Evolutionary conservation across 1,140 invertebrate species (phyloP).

Genomic region (Sycophaga agraensis): DNA sequence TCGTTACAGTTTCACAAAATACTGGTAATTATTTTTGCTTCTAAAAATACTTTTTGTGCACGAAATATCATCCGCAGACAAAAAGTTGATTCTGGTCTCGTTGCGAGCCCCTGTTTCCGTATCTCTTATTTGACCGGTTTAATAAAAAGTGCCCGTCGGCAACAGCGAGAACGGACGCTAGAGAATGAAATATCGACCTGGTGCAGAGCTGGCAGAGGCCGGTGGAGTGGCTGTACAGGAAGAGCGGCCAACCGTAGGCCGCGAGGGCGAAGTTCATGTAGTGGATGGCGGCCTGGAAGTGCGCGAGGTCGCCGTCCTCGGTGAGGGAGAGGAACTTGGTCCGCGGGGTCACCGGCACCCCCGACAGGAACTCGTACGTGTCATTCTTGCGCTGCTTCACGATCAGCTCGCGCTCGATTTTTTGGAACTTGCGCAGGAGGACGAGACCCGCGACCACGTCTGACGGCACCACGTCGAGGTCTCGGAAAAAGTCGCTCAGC

Average conservation of each 20-base stretch:
- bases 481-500: constrained; percentile 86
- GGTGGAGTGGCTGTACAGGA: constrained; percentile 73
- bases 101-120: no score
- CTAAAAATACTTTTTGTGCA: no score
- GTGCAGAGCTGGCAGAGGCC: constrained; percentile 75
- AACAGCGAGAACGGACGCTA: no score
- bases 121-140: no score
- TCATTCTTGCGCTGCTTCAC: constrained; percentile 80
- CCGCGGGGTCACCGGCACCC: constrained; percentile 79
- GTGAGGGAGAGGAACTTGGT: constrained; percentile 84
- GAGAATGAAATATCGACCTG: no score
- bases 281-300: constrained; percentile 78
- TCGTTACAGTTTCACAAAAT: no score
- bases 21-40: no score
- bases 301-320: constrained; percentile 72
- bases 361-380: constrained; percentile 88
- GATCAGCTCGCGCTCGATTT: constrained; percentile 75
- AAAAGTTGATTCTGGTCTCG: no score
- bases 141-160: no score
- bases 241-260: constrained; percentile 91
- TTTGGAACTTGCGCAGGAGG: constrained; percentile 79
- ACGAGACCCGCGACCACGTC: constrained; percentile 87
- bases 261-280: constrained; percentile 87
- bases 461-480: constrained; percentile 89
- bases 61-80: no score